phyloP scores from a whole-genome alignment of 2,113 vertebrate species.

The Piprites chloris region DNA sequence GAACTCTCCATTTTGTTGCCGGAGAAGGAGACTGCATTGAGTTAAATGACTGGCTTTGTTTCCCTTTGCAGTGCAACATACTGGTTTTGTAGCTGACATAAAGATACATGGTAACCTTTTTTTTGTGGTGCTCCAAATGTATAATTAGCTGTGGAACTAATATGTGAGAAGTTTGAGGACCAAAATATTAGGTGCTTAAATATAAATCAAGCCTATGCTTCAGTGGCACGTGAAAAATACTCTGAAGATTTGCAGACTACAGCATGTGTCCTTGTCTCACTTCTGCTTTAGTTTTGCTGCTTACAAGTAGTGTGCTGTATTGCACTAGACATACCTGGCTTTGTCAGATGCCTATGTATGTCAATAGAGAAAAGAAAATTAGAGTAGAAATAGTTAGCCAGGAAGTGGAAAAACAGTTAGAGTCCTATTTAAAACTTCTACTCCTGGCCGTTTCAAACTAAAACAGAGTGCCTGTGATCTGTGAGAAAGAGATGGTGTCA shows the following conservation, averaged over 20 bases:
- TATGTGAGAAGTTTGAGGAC: background rate
- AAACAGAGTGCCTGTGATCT: background rate
- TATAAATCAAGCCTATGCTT: background rate
- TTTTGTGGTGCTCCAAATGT: background rate
- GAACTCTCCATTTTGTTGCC: background rate
- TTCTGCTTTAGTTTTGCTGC: background rate
- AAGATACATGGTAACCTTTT: background rate
- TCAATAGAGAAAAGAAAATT: background rate
- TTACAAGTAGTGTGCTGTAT: background rate
- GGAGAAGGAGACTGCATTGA: background rate
- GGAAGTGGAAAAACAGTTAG: background rate
- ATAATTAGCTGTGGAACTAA: background rate
- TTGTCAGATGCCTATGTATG: background rate
- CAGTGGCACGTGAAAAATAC: background rate
- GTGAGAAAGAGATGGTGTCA: background rate
- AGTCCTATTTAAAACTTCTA: background rate
- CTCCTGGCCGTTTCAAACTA: background rate
- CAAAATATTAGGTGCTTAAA: background rate
- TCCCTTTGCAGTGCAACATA: background rate
- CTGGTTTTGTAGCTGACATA: background rate
- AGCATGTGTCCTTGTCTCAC: background rate
- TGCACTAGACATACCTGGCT: background rate
- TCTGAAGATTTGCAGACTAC: background rate
- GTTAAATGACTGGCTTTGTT: background rate
- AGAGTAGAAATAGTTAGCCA: background rate